Evolutionary conservation across 2,797 vertebrate genomes (phyloP).

Genomic region (Hozukius guyotensis): DNA sequence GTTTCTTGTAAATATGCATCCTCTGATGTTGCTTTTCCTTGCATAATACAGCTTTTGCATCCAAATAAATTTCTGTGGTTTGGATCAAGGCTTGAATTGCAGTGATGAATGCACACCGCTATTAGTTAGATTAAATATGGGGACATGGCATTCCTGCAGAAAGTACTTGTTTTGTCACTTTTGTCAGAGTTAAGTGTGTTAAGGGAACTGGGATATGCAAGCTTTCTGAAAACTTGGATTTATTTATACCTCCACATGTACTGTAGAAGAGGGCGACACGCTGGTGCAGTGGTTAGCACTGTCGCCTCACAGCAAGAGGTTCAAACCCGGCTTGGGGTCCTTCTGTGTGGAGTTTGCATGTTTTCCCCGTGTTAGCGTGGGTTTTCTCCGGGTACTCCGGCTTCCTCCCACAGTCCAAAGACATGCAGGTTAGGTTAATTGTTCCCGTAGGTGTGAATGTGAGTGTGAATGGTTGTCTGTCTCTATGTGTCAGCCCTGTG

Average conservation of each 20-base stretch:
- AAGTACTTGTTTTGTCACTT: background rate
- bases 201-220: slow-evolving; percentile 21
- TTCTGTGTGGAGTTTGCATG: accelerated
- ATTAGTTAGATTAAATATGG: background rate
- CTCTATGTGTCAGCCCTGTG: no score
- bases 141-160: slow-evolving; percentile 1
- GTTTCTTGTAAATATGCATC: slow-evolving; percentile 80
- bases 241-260: background rate
- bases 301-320: no score
- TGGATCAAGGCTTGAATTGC: slow-evolving; percentile 75
- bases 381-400: no score
- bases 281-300: no score
- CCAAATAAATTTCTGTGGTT: slow-evolving; percentile 83
- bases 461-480: no score
- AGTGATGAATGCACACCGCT: slow-evolving; percentile 57
- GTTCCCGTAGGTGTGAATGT: no score
- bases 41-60: slow-evolving; percentile 80
- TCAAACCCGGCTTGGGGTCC: no score
- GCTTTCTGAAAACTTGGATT: background rate
- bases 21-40: slow-evolving; percentile 69
- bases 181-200: slow-evolving; percentile 22
- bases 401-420: no score
- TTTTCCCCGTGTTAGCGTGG: no score
- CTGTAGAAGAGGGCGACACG: background rate
- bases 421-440: no score